These are phyloP conservation scores for Macropis europaea DNA, from an alignment of 2,888 invertebrate species.

Conservation along the genomic window DNA sequence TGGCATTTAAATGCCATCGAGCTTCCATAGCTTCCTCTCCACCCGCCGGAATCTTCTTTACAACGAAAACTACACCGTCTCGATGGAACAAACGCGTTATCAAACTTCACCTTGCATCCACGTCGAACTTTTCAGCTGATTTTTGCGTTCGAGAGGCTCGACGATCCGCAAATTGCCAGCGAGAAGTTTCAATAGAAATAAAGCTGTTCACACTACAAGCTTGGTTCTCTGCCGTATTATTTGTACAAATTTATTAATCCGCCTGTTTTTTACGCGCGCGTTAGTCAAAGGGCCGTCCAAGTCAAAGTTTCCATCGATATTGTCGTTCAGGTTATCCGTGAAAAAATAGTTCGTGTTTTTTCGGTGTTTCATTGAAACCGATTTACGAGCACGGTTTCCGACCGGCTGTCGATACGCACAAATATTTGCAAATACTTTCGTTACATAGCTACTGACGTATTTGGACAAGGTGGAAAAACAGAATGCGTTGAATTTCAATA, in stretches of 20 bases:
- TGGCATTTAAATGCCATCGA: slow-evolving; percentile 1
- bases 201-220: background rate
- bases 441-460: no score
- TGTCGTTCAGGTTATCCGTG: background rate
- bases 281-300: background rate
- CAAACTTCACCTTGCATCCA: background rate
- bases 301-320: background rate
- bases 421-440: no score
- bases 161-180: background rate
- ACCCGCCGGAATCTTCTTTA: background rate
- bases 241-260: background rate
- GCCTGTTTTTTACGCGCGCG: background rate
- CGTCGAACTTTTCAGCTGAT: background rate
- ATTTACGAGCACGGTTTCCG: background rate
- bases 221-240: background rate
- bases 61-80: no score
- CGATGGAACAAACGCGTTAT: background rate
- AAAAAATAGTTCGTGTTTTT: slow-evolving; percentile 2
- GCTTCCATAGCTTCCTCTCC: background rate
- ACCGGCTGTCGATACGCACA: no score
- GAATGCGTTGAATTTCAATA: no score
- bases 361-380: slow-evolving; percentile 6
- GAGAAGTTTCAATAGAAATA: background rate
- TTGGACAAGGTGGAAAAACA: no score
- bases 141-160: background rate